Percentiles rank a stretch among this genome's conserved stretches.
phyloP scores from a whole-genome alignment of 2,113 vertebrate species.

The Thamnaconus septentrionalis region DNA sequence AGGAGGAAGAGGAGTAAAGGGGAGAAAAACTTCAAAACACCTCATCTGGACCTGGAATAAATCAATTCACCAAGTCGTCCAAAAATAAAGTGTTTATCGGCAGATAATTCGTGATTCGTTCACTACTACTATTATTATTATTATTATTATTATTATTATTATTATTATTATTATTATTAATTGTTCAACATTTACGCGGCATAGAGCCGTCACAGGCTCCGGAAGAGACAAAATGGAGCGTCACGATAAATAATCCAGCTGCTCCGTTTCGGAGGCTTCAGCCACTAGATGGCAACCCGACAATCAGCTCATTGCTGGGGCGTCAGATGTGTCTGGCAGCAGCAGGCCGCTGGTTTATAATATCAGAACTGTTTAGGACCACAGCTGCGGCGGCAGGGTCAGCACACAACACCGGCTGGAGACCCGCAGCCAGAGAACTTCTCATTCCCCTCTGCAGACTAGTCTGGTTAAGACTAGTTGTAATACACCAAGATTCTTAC shows the following conservation, averaged over 20 bases:
- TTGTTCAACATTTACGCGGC: background rate
- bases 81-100: background rate
- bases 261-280: slow-evolving; percentile 9
- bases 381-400: slow-evolving; percentile 27
- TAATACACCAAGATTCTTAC: too few relatives aligned
- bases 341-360: background rate
- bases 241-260: slow-evolving; percentile 29
- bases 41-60: too few relatives aligned
- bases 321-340: background rate
- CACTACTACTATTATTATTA: too few relatives aligned
- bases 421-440: too few relatives aligned
- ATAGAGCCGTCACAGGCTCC: background rate
- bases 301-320: background rate
- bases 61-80: too few relatives aligned
- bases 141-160: too few relatives aligned
- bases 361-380: slow-evolving; percentile 18
- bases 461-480: too few relatives aligned
- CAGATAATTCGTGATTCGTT: too few relatives aligned
- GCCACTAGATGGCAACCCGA: slow-evolving; percentile 54
- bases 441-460: too few relatives aligned
- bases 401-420: slow-evolving; percentile 11
- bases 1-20: too few relatives aligned
- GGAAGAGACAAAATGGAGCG: slow-evolving; percentile 25
- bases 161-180: too few relatives aligned
- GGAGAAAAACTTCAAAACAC: slow-evolving; percentile 22